Conservation (phyloP, 2,888 invertebrate genomes). For the Macrophya annulata region DNA sequence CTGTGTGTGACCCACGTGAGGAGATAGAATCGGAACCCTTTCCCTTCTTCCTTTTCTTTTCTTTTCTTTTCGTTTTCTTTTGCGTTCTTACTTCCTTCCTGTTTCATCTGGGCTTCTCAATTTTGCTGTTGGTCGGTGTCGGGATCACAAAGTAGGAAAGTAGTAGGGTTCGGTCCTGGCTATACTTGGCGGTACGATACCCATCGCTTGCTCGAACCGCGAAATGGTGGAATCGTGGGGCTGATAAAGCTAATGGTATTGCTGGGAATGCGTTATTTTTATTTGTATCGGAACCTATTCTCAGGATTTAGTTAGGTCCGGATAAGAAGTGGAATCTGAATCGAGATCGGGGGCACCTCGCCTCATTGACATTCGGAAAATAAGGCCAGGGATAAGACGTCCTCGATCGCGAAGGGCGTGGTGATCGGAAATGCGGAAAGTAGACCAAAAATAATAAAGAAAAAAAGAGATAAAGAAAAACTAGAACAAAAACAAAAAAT, state of each 20-base stretch:
- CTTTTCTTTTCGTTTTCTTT: constrained; percentile 42
- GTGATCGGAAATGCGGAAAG: constrained; percentile 5
- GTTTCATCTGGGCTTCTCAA: constrained; percentile 49
- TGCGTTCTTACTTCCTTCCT: constrained; percentile 57
- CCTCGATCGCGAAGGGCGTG: constrained; percentile 26
- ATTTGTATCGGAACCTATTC: constrained; percentile 61
- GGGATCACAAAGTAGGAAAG: not conserved
- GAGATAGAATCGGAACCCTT: constrained; percentile 33
- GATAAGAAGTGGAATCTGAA: constrained; percentile 46
- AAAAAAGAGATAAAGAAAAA: not conserved
- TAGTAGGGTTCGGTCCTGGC: constrained; percentile 43
- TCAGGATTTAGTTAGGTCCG: constrained; percentile 49
- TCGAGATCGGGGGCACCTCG: constrained; percentile 39
- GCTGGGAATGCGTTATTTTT: constrained; percentile 66
- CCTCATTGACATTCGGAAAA: constrained; percentile 42
- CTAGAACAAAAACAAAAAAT: not conserved
- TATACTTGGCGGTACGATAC: constrained; percentile 12
- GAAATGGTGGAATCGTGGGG: constrained; percentile 60
- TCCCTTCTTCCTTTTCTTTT: constrained; percentile 40
- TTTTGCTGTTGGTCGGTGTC: not conserved
- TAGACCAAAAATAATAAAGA: not conserved
- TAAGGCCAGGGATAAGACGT: constrained; percentile 35
- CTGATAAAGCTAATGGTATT: constrained; percentile 68
- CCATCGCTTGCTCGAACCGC: constrained; percentile 50
- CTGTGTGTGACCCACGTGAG: constrained; percentile 45